phyloP scores from a whole-genome alignment of 2,797 vertebrate species.

The Hypotaenidia okinawae region DNA sequence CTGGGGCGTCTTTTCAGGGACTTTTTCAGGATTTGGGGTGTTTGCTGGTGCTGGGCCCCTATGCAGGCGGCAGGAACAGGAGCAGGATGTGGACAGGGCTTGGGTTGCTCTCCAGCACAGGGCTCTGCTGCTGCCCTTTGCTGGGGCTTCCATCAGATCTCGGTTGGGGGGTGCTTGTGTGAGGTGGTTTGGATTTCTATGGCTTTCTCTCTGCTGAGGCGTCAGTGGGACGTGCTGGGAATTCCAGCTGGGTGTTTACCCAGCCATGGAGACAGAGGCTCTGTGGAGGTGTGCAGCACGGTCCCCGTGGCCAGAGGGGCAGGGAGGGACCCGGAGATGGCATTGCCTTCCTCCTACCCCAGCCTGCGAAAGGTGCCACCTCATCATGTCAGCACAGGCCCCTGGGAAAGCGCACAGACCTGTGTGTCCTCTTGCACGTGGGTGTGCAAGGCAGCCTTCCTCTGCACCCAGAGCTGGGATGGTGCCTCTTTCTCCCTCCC shows the following conservation, averaged over 20 bases:
- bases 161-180: too few relatives aligned
- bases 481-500: not conserved
- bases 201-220: rapidly evolving
- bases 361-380: slow-evolving; percentile 7
- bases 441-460: not conserved
- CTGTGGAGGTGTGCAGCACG: slow-evolving; percentile 5
- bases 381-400: slow-evolving; percentile 44
- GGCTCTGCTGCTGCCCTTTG: not conserved
- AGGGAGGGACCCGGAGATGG: slow-evolving; percentile 41
- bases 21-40: rapidly evolving
- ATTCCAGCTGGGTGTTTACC: not conserved
- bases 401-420: not conserved
- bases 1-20: rapidly evolving
- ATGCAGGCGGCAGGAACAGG: rapidly evolving
- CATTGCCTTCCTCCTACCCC: slow-evolving; percentile 41
- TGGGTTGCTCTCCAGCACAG: rapidly evolving
- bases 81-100: not conserved
- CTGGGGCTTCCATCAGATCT: rapidly evolving
- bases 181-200: rapidly evolving
- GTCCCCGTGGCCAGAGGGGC: slow-evolving; percentile 24
- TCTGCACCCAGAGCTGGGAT: not conserved
- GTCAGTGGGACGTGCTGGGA: not conserved
- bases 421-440: slow-evolving; percentile 30
- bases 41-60: not conserved
- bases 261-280: not conserved